Base-by-base conservation (phyloP, 2,113 vertebrate species). In the Pitta sordida region DNA sequence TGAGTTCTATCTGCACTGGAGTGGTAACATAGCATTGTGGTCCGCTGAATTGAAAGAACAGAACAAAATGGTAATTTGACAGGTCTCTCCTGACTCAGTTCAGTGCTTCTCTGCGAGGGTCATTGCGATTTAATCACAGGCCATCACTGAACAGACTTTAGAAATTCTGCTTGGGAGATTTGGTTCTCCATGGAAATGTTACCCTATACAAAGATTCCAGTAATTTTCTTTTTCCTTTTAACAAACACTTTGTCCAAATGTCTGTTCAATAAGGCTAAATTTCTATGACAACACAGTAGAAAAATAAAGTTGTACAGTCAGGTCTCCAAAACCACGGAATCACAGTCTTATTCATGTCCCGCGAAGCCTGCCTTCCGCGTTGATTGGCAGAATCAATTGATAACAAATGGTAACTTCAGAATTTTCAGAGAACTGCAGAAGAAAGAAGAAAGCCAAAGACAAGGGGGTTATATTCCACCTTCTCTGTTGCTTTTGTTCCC, bases 11-110 rank as follows among this genome's bases (percentile, higher is more conserved):
- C 2, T 15, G 19, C 6, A 5, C 24, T 63, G 55, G 16, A 9
- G n/a, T 43, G 26, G 6, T 15, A 37, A n/a, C 22, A n/a, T 0
- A 58, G 12, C 30, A 43, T 22, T 0, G 0, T 52, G 15, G 16
- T 36, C 41, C 78, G 15, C 11, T 69, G 49, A 37, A 34, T 14
- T 41, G 13, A 15, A 63, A 37, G 14, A 63, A 63, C 10, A 48
- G 37, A 58, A 13, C 2, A 49, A 71, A 60, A 63, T 16, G 3
- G 13, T 29, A 53, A 32, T 22, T 48, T 46, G 13, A 13, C 36
- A n/a, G 46, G 10, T 22, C 18, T 56, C 36, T 83, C n/a, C 0
- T 1, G 16, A 49, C 49, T 37, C 9, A 8, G 11, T 22, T 53
- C 29, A 36, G 37, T 43, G 22, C 18, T 27, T 29, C n/a, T 32